These are phyloP conservation scores for Papilio polyxenes DNA, from an alignment of 1,140 invertebrate species.

Conservation along the genomic window DNA sequence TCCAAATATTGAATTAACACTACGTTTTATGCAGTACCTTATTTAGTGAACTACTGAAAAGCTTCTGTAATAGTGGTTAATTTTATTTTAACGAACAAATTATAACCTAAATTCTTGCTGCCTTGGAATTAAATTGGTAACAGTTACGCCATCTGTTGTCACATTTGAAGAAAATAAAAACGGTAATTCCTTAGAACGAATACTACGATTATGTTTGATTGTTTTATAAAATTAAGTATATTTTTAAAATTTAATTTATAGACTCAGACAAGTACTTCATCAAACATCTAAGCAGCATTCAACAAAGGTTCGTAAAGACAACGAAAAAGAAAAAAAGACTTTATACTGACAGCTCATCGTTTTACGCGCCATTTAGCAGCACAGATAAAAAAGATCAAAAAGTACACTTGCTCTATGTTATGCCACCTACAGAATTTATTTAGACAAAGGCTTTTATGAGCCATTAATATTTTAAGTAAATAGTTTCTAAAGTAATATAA, in stretches of 20 bases:
- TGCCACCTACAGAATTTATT: neutral
- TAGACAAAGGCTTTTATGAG: neutral
- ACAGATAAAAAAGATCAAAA: conserved; percentile 25
- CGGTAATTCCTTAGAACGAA: too few species aligned
- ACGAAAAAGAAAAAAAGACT: neutral
- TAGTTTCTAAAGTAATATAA: too few species aligned
- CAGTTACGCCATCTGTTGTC: neutral
- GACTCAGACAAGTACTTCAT: neutral
- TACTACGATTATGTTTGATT: too few species aligned
- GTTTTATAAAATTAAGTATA: neutral
- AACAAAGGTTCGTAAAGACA: neutral
- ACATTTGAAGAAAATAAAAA: too few species aligned
- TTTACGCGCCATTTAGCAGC: conserved; percentile 19
- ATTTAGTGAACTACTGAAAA: neutral
- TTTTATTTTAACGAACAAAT: too few species aligned
- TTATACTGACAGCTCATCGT: neutral
- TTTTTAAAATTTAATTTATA: neutral
- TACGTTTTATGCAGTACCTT: neutral
- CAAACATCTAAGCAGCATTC: neutral
- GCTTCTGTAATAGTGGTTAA: too few species aligned
- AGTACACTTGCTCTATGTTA: conserved; percentile 8
- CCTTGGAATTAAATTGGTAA: too few species aligned
- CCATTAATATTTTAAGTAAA: neutral
- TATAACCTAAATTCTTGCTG: neutral
- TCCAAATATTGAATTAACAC: neutral